Percentiles rank a stretch among this genome's conserved stretches.
phyloP scores from a whole-genome alignment of 2,888 invertebrate genomes.

The Cerastis leucographa region DNA sequence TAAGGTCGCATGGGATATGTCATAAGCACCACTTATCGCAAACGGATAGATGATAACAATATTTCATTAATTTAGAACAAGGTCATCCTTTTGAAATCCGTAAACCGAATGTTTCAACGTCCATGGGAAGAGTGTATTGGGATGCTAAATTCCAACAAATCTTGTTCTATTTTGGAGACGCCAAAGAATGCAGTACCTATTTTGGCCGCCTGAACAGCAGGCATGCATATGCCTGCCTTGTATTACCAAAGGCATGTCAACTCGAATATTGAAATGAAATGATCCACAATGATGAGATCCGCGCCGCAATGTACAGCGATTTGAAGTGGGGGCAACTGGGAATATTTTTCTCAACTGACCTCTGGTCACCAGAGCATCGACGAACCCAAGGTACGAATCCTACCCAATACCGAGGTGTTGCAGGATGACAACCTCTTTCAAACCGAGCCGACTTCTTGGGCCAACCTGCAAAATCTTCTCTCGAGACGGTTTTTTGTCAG shows the following conservation, averaged over 20 bases:
- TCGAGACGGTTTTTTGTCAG: background rate
- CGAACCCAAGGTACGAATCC: no score
- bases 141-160: background rate
- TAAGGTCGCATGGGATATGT: slow-evolving; percentile 11
- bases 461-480: background rate
- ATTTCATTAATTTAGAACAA: slow-evolving; percentile 14
- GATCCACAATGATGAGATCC: no score
- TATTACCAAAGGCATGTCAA: no score
- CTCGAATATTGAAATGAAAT: no score
- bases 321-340: no score
- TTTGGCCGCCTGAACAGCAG: no score
- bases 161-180: no score
- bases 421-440: background rate
- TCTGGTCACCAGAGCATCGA: background rate
- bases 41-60: slow-evolving; percentile 32
- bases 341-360: background rate
- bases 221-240: no score
- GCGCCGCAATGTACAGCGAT: no score
- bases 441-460: background rate
- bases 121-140: no score
- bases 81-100: slow-evolving; percentile 7
- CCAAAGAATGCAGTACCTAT: no score
- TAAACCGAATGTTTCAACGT: background rate
- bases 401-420: no score
- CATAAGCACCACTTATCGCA: background rate